Evolutionary conservation across 2,888 invertebrate species (phyloP), one percentile per base, ranked within the genome.

Genomic region (Nomada lathburiana): DNA sequence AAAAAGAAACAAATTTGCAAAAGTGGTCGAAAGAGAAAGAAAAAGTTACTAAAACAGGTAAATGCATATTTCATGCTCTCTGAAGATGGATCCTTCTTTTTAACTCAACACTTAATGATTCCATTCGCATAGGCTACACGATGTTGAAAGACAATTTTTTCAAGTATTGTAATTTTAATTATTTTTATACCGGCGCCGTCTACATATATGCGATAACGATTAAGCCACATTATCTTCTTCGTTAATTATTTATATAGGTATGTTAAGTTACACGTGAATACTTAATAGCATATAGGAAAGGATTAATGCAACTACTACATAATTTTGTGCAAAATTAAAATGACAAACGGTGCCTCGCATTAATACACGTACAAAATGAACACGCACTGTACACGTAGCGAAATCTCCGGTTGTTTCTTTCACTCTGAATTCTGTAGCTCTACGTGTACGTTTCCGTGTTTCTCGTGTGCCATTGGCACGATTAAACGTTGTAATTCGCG

Each of bases 171-270:
- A 81, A 86, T 77, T 86, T 85, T 84, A 82, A 87, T 86, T 89
- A 89, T 85, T 89, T 89, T 89, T 87, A 74, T 87, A 89, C 70
- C 60, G 59, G 76, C 78, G 73, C 70, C 64, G 42, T 67, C 76
- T 70, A 71, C 10, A 29, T 70, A 68, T 4, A 50, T 42, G 50
- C 47, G 23, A 53, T 67, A 63, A 72, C 44, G 23, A 50, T 36
- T 69, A 57, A 62, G 50, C 65, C 67, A 68, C 47, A 13, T 11
- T 50, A 29, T 63, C 26, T 42, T 63, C 53, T 72, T 63, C 29
- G 53, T 79, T 76, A 50, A 23, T 77, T 77, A 77, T 59, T 70
- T 83, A 47, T 47, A 26, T 77, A 73, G 68, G 79, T 79, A 76
- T 9, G 52, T 69, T 69, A 59, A 59, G 50, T 59, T 72, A 55